phyloP scores from a whole-genome alignment of 2,888 invertebrate species.

The Xiphydria camelus region DNA sequence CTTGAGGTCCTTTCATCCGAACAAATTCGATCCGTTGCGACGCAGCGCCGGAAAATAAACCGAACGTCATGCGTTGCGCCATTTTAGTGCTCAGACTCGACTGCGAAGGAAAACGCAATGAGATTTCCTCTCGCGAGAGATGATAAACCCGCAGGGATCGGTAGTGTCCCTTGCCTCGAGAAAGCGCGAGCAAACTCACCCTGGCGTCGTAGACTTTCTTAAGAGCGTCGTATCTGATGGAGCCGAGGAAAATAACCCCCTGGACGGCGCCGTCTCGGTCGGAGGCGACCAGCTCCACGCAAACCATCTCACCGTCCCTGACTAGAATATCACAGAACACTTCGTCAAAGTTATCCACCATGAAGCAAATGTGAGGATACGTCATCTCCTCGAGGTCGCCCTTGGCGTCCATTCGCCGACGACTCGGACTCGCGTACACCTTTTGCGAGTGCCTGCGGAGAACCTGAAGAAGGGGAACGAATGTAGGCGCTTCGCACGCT shows the following conservation, averaged over 20 bases:
- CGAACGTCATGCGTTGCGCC: constrained; percentile 94
- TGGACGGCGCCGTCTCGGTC: constrained; percentile 85
- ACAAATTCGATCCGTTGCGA: constrained; percentile 95
- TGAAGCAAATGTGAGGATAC: constrained; percentile 98
- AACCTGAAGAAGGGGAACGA: constrained; percentile 34
- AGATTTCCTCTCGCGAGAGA: constrained; percentile 4
- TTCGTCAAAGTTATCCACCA: constrained; percentile 99
- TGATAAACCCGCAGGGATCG: not conserved
- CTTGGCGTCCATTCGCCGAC: constrained; percentile 96
- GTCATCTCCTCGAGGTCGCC: constrained; percentile 98
- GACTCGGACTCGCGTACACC: constrained; percentile 97
- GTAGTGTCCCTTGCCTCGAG: not conserved
- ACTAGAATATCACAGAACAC: constrained; percentile 97
- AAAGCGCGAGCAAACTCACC: too few species aligned
- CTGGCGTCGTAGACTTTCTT: constrained; percentile 95
- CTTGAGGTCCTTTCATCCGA: constrained; percentile 95
- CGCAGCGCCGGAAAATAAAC: constrained; percentile 75
- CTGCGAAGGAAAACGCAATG: constrained; percentile 65
- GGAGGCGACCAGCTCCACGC: constrained; percentile 94
- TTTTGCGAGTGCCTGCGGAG: constrained; percentile 60
- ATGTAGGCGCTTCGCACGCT: too few species aligned
- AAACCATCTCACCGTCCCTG: constrained; percentile 98
- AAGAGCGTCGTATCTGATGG: constrained; percentile 95
- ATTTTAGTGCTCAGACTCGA: constrained; percentile 92
- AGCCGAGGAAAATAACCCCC: constrained; percentile 95